phyloP scores from a whole-genome alignment of 2,888 invertebrate genomes.

The Cosmopolites sordidus region DNA sequence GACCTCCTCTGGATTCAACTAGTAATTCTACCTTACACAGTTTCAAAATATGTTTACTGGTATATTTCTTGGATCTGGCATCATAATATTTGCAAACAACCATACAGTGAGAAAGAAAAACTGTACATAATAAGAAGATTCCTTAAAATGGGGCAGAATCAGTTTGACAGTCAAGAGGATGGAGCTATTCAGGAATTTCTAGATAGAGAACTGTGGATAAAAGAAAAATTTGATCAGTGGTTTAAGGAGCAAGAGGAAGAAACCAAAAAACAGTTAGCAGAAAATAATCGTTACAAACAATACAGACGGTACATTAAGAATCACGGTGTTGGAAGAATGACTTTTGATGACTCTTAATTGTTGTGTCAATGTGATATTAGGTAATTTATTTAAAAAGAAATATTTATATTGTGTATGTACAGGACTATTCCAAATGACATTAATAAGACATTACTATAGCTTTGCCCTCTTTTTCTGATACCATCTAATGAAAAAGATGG shows the following conservation, averaged over 20 bases:
- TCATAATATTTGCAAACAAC: slow-evolving; percentile 67
- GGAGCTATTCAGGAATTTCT: slow-evolving; percentile 69
- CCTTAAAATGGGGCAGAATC: slow-evolving; percentile 68
- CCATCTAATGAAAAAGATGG: no score
- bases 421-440: background rate
- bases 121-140: slow-evolving; percentile 76
- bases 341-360: slow-evolving; percentile 76
- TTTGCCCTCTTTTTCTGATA: no score
- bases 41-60: slow-evolving; percentile 69
- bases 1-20: slow-evolving; percentile 84
- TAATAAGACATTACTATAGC: background rate
- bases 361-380: slow-evolving; percentile 6
- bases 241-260: slow-evolving; percentile 79
- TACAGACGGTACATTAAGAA: slow-evolving; percentile 87
- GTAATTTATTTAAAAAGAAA: slow-evolving; percentile 4
- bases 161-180: slow-evolving; percentile 71
- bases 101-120: slow-evolving; percentile 80
- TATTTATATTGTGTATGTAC: slow-evolving; percentile 1
- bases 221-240: slow-evolving; percentile 74
- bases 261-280: slow-evolving; percentile 77
- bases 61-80: slow-evolving; percentile 77
- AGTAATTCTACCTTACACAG: slow-evolving; percentile 71
- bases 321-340: slow-evolving; percentile 84
- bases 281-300: slow-evolving; percentile 82
- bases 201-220: slow-evolving; percentile 74